phyloP scores from a whole-genome alignment of 1,140 invertebrate genomes.

The Bombus balteatus region DNA sequence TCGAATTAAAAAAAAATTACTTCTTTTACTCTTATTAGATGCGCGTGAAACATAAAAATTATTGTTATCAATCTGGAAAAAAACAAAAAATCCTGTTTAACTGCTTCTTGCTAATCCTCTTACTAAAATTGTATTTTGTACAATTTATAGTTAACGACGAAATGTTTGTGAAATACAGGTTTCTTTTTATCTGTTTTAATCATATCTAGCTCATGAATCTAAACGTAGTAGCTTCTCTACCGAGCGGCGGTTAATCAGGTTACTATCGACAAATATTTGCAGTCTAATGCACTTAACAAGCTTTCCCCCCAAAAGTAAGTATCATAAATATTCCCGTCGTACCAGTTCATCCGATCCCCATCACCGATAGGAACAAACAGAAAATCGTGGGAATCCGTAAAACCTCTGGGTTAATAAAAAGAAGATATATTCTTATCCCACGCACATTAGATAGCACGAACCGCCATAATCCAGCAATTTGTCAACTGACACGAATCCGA shows the following conservation, averaged over 20 bases:
- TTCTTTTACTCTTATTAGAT: not conserved
- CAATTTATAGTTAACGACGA: not conserved
- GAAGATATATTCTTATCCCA: not conserved
- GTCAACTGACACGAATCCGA: not conserved
- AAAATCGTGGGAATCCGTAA: not conserved
- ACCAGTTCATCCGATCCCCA: too few species aligned
- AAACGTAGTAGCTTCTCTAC: not conserved
- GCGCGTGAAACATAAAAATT: too few species aligned
- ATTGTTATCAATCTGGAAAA: too few species aligned
- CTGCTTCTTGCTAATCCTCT: not conserved
- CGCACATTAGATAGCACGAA: not conserved
- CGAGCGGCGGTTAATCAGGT: not conserved
- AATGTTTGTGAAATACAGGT: not conserved
- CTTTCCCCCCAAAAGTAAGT: not conserved
- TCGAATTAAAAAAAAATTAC: not conserved
- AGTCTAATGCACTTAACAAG: not conserved
- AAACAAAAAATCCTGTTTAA: not conserved
- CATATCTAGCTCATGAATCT: not conserved
- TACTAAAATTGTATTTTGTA: not conserved
- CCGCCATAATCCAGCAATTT: not conserved
- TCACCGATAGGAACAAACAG: not conserved
- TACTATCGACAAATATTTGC: not conserved
- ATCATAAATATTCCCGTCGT: not conserved
- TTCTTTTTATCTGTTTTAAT: not conserved
- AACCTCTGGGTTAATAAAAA: slow-evolving; percentile 10